Percentiles rank a stretch among this genome's conserved stretches.
Evolutionary conservation across 2,797 vertebrate genomes (phyloP).

Genomic region (Neoniphon sammara): DNA sequence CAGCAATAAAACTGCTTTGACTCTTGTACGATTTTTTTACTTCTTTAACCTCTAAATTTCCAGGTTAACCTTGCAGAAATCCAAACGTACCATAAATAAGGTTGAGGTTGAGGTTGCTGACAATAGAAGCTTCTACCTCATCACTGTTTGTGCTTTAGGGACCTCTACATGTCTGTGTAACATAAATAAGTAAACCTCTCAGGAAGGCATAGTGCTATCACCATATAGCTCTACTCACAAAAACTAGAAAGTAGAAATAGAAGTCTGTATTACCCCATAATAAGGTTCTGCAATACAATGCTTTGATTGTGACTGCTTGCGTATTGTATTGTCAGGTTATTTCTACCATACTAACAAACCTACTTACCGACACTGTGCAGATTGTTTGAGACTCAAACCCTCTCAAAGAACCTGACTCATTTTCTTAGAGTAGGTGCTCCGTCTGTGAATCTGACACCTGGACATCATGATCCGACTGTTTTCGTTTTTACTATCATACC

Average conservation of each 20-base stretch:
- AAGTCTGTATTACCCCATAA: too few species aligned
- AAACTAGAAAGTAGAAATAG: constrained; percentile 22
- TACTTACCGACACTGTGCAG: constrained; percentile 15
- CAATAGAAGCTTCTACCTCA: constrained; percentile 45
- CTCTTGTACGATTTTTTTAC: constrained; percentile 41
- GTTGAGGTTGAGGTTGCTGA: constrained; percentile 51
- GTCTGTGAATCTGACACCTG: neutral
- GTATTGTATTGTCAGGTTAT: constrained; percentile 8
- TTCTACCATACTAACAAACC: constrained; percentile 15
- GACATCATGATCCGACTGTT: neutral
- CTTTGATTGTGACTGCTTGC: constrained; percentile 18
- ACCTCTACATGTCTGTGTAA: constrained; percentile 34
- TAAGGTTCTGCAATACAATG: neutral
- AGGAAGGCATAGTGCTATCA: constrained; percentile 11
- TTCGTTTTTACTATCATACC: neutral
- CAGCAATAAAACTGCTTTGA: constrained; percentile 31
- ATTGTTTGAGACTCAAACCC: constrained; percentile 37
- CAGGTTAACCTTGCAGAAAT: constrained; percentile 46
- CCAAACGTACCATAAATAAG: constrained; percentile 56
- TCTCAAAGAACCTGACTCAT: constrained; percentile 21
- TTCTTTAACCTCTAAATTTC: constrained; percentile 30
- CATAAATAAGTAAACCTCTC: constrained; percentile 40
- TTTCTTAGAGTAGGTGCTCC: neutral
- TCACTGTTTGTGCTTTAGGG: constrained; percentile 17
- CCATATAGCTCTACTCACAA: constrained; percentile 23